phyloP scores from a whole-genome alignment of 2,113 vertebrate species.

The Anhinga rufa region DNA sequence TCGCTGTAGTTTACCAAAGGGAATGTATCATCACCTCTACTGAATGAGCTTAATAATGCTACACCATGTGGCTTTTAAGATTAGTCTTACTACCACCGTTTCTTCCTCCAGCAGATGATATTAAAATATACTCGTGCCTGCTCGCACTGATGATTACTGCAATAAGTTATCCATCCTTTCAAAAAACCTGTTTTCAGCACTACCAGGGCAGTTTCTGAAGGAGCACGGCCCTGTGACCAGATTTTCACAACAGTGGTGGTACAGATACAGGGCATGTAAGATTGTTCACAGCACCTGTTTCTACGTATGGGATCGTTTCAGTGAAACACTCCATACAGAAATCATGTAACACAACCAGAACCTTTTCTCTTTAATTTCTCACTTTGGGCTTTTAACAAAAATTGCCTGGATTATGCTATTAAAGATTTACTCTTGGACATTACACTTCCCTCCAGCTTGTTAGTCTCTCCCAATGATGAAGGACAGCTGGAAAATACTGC shows the following conservation, averaged over 20 bases:
- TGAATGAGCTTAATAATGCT: neutral
- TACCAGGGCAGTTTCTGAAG: neutral
- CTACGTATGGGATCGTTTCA: neutral
- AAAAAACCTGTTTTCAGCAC: neutral
- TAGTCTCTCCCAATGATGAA: neutral
- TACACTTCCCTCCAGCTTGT: neutral
- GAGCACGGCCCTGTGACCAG: neutral
- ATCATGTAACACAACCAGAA: neutral
- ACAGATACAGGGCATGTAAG: neutral
- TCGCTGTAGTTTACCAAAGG: neutral
- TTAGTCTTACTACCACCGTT: neutral
- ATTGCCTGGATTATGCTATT: neutral
- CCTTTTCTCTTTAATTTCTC: neutral
- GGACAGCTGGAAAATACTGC: neutral
- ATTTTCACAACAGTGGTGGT: neutral
- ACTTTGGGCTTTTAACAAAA: neutral
- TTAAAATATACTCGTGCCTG: neutral
- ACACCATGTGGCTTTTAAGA: neutral
- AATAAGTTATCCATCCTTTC: neutral
- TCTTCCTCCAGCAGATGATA: neutral
- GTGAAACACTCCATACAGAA: neutral
- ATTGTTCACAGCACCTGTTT: neutral
- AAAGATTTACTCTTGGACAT: neutral
- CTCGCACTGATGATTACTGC: neutral
- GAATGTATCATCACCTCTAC: neutral